Conservation (phyloP, 2,113 vertebrate genomes). For the Rafetus swinhoei region DNA sequence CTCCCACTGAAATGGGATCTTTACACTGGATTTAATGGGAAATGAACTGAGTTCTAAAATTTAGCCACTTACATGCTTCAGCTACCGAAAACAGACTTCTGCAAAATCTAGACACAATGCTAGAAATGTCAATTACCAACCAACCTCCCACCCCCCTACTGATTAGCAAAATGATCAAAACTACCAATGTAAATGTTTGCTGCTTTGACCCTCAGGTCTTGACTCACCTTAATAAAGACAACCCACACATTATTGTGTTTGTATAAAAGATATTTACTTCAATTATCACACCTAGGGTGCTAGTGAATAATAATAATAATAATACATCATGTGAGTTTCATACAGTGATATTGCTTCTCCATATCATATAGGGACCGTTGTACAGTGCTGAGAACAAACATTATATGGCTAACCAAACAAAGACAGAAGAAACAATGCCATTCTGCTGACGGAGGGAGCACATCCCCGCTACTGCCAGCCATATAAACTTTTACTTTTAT, state of each 20-base stretch:
- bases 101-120: rapidly evolving
- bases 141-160: background rate
- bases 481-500: constrained; percentile 80
- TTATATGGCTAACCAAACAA: constrained; percentile 84
- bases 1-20: background rate
- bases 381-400: constrained; percentile 98
- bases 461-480: constrained; percentile 79
- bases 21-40: background rate
- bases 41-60: background rate
- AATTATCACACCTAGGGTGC: constrained; percentile 99
- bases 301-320: constrained; percentile 99
- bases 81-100: background rate
- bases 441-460: constrained; percentile 76
- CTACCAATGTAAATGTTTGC: constrained; percentile 75
- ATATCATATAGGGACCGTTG: constrained; percentile 99
- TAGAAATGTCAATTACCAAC: background rate
- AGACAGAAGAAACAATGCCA: constrained; percentile 80
- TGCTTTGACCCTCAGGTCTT: constrained; percentile 68
- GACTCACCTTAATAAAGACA: constrained; percentile 78
- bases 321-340: constrained; percentile 98
- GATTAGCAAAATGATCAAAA: background rate
- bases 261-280: constrained; percentile 99
- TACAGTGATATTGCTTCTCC: constrained; percentile 99
- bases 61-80: background rate
- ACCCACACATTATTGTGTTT: constrained; percentile 90